Evolutionary conservation across 2,888 invertebrate species (phyloP), one percentile per base, ranked within the genome.

Genomic region (Seira ritae): DNA sequence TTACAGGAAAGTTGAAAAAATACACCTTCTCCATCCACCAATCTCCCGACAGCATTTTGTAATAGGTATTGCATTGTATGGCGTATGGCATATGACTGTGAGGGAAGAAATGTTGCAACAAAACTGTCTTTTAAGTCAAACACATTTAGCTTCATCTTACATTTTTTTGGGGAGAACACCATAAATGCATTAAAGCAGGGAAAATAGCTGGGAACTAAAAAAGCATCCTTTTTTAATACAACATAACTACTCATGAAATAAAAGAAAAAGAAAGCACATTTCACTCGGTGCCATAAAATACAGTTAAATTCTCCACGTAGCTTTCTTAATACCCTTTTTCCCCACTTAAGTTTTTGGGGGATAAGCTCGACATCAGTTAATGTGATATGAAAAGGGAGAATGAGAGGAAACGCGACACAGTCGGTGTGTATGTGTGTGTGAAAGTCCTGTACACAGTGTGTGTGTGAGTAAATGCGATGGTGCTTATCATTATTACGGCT

Each of bases 401-500:
- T 37, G 31, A 4, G 31, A 37, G 68, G 24, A 68, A 68, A 37
- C 31, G n/a, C 31, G 8, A 8, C 31, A 2, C 31, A 31, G 68
- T 24, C 17, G 31, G 12, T 68, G 50, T 1, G 15, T 55, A 50
- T 6, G 19, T 19, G 37, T 12, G 50, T 46, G 22, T 31, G 12
- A 4, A 1, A 24, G 17, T 37, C 12, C 17, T 19, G 37, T n/a
- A 15, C 17, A 42, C 12, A 68, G 42, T 31, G 31, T 37, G 42
- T 19, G 60, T 66, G 74, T 70, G 62, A 80, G 71, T 76, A 65
- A 76, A 74, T 75, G 76, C 76, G 68, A 23, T 73, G 77, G 77
- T 82, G 77, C 77, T 73, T 82, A 76, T 74, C 66, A 80, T 81
- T 81, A 82, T 82, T 82, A 77, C 77, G 60, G 77, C 69, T 82